Conservation (phyloP, 2,888 invertebrate genomes). For the Elgonia sp. region DNA sequence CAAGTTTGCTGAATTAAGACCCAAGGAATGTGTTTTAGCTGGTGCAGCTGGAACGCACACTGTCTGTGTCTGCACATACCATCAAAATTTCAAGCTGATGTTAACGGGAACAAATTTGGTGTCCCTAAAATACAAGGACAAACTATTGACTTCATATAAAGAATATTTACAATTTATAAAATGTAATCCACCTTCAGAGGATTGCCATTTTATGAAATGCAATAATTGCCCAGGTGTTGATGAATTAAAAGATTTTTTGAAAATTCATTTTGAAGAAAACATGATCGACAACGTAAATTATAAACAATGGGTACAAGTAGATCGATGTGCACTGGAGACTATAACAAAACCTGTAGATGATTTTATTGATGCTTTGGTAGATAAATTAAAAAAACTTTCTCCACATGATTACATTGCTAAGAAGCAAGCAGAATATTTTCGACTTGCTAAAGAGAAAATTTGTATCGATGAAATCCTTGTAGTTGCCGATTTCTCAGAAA, state of each 20-base stretch:
- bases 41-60: background rate
- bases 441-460: conserved; percentile 54
- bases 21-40: background rate
- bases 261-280: background rate
- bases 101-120: background rate
- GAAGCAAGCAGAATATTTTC: conserved; percentile 65
- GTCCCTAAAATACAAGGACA: background rate
- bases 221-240: background rate
- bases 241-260: background rate
- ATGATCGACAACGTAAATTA: no score
- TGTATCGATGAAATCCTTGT: conserved; percentile 62
- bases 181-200: background rate
- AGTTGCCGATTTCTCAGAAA: conserved; percentile 70
- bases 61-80: conserved; percentile 10
- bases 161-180: background rate
- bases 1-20: background rate
- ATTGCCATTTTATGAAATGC: background rate
- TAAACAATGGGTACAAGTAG: no score
- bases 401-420: conserved; percentile 55
- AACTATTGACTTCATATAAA: conserved; percentile 1
- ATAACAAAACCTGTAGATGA: conserved; percentile 5
- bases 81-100: background rate
- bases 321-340: conserved; percentile 12
- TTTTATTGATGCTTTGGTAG: conserved; percentile 63
- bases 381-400: conserved; percentile 61